phyloP scores from a whole-genome alignment of 2,113 vertebrate genomes.

The Athene cunicularia region DNA sequence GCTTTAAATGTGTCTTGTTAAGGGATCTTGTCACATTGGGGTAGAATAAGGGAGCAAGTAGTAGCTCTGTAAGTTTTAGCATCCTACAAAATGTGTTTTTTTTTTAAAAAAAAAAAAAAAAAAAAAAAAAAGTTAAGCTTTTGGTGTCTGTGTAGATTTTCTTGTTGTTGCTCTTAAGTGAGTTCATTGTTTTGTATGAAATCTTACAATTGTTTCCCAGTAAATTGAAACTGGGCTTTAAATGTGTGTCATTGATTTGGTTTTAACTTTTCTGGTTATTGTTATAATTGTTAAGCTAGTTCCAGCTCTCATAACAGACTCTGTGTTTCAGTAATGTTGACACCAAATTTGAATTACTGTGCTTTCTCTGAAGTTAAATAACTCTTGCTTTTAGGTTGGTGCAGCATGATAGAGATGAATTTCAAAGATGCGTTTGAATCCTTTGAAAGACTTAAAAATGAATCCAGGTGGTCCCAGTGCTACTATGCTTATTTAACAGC shows the following conservation, averaged over 20 bases:
- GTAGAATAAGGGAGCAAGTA: not conserved
- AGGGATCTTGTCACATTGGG: not conserved
- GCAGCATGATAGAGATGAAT: slow-evolving; percentile 99
- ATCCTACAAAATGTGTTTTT: not conserved
- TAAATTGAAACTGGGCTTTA: not conserved
- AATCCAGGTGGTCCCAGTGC: slow-evolving; percentile 98
- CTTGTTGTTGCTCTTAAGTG: not conserved
- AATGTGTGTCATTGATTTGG: not conserved
- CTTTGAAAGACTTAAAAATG: slow-evolving; percentile 94
- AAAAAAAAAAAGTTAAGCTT: not conserved
- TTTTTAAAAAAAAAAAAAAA: no score
- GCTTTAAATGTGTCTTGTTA: not conserved
- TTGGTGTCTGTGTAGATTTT: not conserved
- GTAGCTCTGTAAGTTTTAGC: not conserved
- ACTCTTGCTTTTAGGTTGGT: slow-evolving; percentile 87
- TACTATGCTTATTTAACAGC: slow-evolving; percentile 98
- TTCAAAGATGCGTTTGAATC: slow-evolving; percentile 91
- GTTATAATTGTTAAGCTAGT: not conserved
- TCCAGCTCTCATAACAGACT: not conserved
- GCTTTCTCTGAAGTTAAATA: not conserved
- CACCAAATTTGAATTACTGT: not conserved
- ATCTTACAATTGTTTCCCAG: not conserved
- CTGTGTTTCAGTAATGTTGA: not conserved
- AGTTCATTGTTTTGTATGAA: not conserved
- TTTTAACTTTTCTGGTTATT: not conserved